Evolutionary conservation across 2,113 vertebrate genomes (phyloP).

Genomic region (Cyanoramphus novaezelandiae): DNA sequence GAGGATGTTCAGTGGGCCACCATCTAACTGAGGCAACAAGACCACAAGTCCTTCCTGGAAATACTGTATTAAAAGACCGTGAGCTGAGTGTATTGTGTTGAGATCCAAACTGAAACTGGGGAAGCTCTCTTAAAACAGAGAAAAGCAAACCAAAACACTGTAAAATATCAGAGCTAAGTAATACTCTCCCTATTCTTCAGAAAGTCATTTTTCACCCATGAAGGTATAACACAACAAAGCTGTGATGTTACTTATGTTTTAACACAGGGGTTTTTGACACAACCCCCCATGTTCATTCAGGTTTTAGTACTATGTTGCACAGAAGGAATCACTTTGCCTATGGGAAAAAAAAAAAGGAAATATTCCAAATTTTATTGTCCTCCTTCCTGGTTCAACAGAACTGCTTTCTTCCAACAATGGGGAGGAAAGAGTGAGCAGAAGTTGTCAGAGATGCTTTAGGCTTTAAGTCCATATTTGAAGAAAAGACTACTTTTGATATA

Average conservation of each 20-base stretch:
- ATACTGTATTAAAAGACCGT: not conserved
- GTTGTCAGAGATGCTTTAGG: not conserved
- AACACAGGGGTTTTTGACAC: not conserved
- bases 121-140: not conserved
- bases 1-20: not conserved
- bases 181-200: not conserved
- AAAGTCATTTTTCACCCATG: not conserved
- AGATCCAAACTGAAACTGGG: not conserved
- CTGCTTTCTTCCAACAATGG: not conserved
- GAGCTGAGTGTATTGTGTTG: not conserved
- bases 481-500: not conserved
- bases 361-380: not conserved
- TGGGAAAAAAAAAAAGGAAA: not conserved
- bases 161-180: not conserved
- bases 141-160: not conserved
- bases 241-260: not conserved
- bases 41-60: not conserved
- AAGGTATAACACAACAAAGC: not conserved
- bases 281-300: fast-evolving
- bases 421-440: not conserved
- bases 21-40: not conserved
- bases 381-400: not conserved
- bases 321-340: not conserved
- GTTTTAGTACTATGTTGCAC: not conserved
- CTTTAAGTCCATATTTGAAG: not conserved